Percentiles rank a stretch among this genome's conserved stretches.
Conservation (phyloP, 2,888 invertebrate species). For the Amiota minor region DNA sequence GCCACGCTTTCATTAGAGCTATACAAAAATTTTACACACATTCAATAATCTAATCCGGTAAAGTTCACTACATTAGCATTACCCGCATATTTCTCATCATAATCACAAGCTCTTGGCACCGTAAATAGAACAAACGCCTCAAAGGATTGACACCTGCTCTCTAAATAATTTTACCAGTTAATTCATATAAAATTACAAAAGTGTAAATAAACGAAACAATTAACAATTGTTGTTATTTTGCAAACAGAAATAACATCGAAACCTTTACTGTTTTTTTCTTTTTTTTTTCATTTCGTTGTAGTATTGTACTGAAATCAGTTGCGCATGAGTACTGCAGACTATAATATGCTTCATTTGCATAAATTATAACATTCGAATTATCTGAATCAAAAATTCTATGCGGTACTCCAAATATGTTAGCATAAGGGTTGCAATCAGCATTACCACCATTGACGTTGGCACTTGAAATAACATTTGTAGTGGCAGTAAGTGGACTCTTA, state of each 20-base stretch:
- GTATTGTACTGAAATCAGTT: slow-evolving; percentile 1
- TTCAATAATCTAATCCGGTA: too few relatives aligned
- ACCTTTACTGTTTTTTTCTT: slow-evolving; percentile 44
- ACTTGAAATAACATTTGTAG: slow-evolving; percentile 22
- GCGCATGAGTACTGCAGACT: slow-evolving; percentile 19
- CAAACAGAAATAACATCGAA: slow-evolving; percentile 41
- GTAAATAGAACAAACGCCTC: neutral
- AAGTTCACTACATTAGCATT: too few relatives aligned
- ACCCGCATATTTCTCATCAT: too few relatives aligned
- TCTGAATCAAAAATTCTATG: neutral
- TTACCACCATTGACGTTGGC: neutral
- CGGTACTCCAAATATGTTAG: slow-evolving; percentile 22
- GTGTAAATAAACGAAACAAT: slow-evolving; percentile 53
- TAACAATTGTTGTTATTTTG: slow-evolving; percentile 59
- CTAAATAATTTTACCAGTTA: slow-evolving; percentile 21
- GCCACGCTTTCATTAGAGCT: too few relatives aligned
- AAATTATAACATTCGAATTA: slow-evolving; percentile 49
- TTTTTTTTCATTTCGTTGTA: neutral
- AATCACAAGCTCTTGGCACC: slow-evolving; percentile 18
- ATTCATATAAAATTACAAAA: slow-evolving; percentile 16
- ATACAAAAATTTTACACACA: too few relatives aligned
- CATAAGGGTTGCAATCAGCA: slow-evolving; percentile 48
- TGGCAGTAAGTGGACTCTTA: slow-evolving; percentile 4
- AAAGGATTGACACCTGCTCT: neutral
- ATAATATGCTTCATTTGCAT: slow-evolving; percentile 54